Conservation (phyloP, 2,888 invertebrate species). For the Kryphioiulus occultus region DNA sequence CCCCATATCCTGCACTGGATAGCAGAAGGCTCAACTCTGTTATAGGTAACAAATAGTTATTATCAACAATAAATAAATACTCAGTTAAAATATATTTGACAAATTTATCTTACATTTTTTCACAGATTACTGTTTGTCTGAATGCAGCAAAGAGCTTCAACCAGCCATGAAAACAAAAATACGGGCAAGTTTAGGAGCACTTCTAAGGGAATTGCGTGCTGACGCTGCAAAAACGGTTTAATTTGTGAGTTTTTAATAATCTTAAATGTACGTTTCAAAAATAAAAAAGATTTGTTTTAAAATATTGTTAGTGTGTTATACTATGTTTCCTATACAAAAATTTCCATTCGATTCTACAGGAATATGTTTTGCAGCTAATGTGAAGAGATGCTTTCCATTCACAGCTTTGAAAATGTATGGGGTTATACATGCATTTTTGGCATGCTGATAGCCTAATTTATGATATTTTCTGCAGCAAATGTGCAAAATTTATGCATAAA, state of each 20-base stretch:
- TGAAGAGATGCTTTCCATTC: no score
- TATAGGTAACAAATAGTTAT: not conserved
- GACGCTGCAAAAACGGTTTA: not conserved
- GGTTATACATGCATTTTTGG: no score
- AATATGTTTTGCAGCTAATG: no score
- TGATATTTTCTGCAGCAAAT: no score
- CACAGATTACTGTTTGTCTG: not conserved
- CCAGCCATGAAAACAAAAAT: not conserved
- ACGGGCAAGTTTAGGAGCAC: slow-evolving; percentile 15
- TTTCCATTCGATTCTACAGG: no score
- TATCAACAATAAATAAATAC: not conserved
- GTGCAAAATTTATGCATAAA: no score
- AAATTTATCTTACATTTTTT: not conserved
- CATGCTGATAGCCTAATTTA: no score
- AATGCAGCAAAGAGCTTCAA: not conserved
- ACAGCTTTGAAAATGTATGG: not conserved
- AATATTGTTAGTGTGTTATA: no score
- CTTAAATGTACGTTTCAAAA: not conserved
- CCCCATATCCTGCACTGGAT: not conserved
- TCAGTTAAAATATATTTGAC: not conserved
- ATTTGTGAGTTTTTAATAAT: not conserved
- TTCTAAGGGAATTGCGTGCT: not conserved
- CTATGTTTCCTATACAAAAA: no score
- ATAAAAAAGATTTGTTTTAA: no score
- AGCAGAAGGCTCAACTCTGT: not conserved